These are phyloP conservation scores for Gallinago jamesoni DNA, from an alignment of 2,113 vertebrate genomes.

Conservation along the genomic window DNA sequence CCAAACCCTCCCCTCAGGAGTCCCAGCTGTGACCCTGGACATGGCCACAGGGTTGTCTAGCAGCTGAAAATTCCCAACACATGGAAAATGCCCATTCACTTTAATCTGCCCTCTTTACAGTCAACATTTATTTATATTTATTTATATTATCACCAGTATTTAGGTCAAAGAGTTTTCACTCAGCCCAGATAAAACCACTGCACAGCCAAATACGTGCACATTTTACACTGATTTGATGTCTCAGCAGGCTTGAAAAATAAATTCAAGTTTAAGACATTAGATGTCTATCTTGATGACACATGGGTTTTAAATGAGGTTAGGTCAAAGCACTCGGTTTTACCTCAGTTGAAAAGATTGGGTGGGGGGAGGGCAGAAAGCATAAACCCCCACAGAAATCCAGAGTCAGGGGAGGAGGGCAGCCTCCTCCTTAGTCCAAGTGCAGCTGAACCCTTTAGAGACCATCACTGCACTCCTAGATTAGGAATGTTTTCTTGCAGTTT, in stretches of 20 bases:
- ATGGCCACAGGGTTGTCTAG: fast-evolving
- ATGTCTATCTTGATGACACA: background rate
- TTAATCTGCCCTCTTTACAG: background rate
- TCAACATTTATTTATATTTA: background rate
- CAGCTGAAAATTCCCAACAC: background rate
- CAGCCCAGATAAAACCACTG: background rate
- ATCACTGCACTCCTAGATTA: background rate
- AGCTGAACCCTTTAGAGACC: background rate
- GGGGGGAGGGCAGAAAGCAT: background rate
- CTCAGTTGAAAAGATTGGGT: background rate
- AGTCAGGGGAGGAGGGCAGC: background rate
- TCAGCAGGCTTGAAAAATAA: background rate
- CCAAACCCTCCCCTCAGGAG: background rate
- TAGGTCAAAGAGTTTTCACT: background rate
- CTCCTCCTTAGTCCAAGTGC: background rate
- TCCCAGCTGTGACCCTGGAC: background rate
- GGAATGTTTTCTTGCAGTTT: background rate
- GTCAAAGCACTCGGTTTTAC: background rate
- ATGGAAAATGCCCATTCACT: background rate
- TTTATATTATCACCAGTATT: background rate
- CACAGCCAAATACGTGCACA: background rate
- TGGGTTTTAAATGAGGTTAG: background rate
- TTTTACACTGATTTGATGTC: background rate
- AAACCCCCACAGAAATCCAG: background rate
- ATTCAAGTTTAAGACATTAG: background rate